Evolutionary conservation across 2,888 invertebrate species (phyloP).

Genomic region (Tipula helvola): DNA sequence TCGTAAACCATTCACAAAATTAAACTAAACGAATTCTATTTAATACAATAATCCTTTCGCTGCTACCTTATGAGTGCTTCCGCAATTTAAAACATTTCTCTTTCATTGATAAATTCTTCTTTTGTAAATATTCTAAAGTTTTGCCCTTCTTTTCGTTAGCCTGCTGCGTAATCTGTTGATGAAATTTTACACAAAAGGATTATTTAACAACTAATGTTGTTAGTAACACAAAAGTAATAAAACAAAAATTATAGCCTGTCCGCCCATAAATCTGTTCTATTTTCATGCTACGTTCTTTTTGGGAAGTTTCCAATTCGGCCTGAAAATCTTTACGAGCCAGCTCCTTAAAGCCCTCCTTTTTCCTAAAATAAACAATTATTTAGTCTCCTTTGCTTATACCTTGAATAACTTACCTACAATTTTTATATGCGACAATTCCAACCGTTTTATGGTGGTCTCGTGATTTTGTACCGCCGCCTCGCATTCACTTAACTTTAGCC

Average conservation of each 20-base stretch:
- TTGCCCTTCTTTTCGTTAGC: slow-evolving; percentile 71
- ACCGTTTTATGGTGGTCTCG: slow-evolving; percentile 48
- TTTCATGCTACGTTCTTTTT: slow-evolving; percentile 57
- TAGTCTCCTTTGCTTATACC: too few relatives aligned
- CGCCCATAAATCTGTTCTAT: slow-evolving; percentile 69
- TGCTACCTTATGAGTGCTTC: slow-evolving; percentile 67
- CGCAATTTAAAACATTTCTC: slow-evolving; percentile 60
- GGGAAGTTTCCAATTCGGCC: slow-evolving; percentile 46
- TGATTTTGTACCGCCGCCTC: slow-evolving; percentile 48
- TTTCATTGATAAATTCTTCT: slow-evolving; percentile 54
- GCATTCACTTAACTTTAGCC: slow-evolving; percentile 48
- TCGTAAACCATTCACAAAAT: too few relatives aligned
- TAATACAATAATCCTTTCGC: slow-evolving; percentile 50
- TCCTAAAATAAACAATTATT: slow-evolving; percentile 22
- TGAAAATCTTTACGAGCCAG: slow-evolving; percentile 50
- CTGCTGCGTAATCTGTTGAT: slow-evolving; percentile 58
- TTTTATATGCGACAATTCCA: slow-evolving; percentile 51
- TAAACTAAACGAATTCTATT: slow-evolving; percentile 20
- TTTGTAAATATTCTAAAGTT: slow-evolving; percentile 54
- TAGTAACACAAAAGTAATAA: too few relatives aligned
- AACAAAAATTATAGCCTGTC: slow-evolving; percentile 36
- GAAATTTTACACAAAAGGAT: background rate
- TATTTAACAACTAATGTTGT: background rate
- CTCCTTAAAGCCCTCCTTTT: slow-evolving; percentile 44
- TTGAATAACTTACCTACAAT: slow-evolving; percentile 41